Conservation (phyloP, 1,140 invertebrate species). For the Dreissena polymorpha region DNA sequence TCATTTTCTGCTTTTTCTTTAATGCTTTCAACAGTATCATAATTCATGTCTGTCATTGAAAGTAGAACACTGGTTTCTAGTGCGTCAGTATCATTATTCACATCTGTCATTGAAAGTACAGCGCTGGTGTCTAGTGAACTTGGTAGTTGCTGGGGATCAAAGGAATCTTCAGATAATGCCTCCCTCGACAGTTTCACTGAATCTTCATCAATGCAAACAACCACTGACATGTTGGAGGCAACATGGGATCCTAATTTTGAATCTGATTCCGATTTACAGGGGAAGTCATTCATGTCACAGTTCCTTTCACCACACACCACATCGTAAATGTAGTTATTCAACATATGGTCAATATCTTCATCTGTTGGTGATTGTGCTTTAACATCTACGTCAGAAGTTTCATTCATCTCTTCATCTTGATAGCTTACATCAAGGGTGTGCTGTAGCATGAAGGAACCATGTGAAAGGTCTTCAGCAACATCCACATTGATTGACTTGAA, state of each 20-base stretch:
- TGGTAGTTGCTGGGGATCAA: not conserved
- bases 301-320: not conserved
- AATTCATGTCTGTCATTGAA: constrained; percentile 4
- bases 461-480: not conserved
- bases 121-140: constrained; percentile 1
- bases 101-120: constrained; percentile 17
- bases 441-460: too few relatives aligned
- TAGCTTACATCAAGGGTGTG: not conserved
- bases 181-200: constrained; percentile 31
- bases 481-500: constrained; percentile 4
- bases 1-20: not conserved
- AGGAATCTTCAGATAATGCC: constrained; percentile 4
- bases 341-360: constrained; percentile 28
- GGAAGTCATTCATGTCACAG: too few relatives aligned
- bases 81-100: not conserved
- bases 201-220: constrained; percentile 48
- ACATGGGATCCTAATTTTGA: constrained; percentile 12
- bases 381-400: not conserved
- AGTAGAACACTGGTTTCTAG: constrained; percentile 23
- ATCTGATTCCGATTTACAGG: not conserved
- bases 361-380: constrained; percentile 18
- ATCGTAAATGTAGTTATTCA: constrained; percentile 53
- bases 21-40: not conserved
- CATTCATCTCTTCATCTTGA: not conserved
- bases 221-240: constrained; percentile 35